These are phyloP conservation scores for Drosophila cracens DNA, from an alignment of 2,888 invertebrate genomes.

Conservation along the genomic window DNA sequence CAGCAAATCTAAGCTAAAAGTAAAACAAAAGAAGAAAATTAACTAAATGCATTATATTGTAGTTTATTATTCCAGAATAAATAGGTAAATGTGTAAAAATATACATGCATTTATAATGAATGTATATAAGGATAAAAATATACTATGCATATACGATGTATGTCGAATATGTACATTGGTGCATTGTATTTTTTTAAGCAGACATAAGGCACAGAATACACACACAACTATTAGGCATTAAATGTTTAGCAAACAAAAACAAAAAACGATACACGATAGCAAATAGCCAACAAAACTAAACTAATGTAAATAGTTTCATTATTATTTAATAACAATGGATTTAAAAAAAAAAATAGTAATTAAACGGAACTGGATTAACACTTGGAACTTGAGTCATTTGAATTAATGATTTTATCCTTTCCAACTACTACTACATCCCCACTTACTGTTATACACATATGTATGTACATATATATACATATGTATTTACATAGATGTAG, in stretches of 20 bases:
- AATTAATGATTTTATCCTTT: neutral
- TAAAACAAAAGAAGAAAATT: slow-evolving; percentile 22
- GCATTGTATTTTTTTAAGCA: slow-evolving; percentile 64
- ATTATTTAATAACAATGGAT: neutral
- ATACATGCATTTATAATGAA: slow-evolving; percentile 4
- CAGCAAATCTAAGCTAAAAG: slow-evolving; percentile 46
- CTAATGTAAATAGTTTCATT: slow-evolving; percentile 20
- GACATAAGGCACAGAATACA: slow-evolving; percentile 30
- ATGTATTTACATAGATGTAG: slow-evolving; percentile 56
- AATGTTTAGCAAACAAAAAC: slow-evolving; percentile 25
- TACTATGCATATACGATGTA: slow-evolving; percentile 40
- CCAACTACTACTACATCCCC: slow-evolving; percentile 10
- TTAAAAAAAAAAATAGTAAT: neutral
- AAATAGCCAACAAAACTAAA: neutral
- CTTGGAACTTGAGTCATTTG: slow-evolving; percentile 16
- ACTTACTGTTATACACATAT: slow-evolving; percentile 5
- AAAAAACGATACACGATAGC: slow-evolving; percentile 5
- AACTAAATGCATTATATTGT: slow-evolving; percentile 28
- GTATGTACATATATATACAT: slow-evolving; percentile 1
- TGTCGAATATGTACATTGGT: slow-evolving; percentile 43
- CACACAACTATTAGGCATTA: slow-evolving; percentile 37
- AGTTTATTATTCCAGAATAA: slow-evolving; percentile 26
- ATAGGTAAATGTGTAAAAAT: slow-evolving; percentile 19
- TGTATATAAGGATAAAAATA: slow-evolving; percentile 9
- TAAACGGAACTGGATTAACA: slow-evolving; percentile 8